A percentile compares a stretch with the other conserved stretches of the same genome.
These are phyloP conservation scores for Drosophila nebulosa DNA, from an alignment of 1,140 invertebrate genomes.

Conservation along the genomic window DNA sequence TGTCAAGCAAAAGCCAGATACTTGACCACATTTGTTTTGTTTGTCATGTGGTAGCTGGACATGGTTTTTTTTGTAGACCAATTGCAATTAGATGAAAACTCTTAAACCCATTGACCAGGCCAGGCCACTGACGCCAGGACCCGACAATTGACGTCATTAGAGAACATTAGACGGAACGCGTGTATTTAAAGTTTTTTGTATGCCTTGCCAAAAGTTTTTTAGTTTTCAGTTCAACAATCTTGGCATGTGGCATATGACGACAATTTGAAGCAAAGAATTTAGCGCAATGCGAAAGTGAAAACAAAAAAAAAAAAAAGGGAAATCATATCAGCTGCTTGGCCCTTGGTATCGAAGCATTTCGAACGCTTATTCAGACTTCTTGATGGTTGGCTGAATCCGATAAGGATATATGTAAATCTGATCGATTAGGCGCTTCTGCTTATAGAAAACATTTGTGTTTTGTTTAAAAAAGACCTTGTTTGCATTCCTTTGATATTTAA, in stretches of 20 bases:
- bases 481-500: no score
- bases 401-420: no score
- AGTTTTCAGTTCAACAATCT: background rate
- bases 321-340: background rate
- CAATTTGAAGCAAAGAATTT: background rate
- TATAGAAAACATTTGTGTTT: no score
- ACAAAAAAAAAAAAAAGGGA: background rate
- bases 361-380: no score
- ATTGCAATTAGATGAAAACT: background rate
- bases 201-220: slow-evolving; percentile 7
- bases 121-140: background rate
- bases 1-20: slow-evolving; percentile 52
- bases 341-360: no score
- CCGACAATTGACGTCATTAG: background rate
- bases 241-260: background rate
- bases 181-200: background rate
- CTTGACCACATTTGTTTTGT: slow-evolving; percentile 4
- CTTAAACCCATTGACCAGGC: background rate
- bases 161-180: background rate
- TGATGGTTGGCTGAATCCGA: no score
- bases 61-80: background rate
- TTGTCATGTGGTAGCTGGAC: background rate
- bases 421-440: no score
- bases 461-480: no score
- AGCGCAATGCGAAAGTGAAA: background rate